Percentiles rank a stretch among this genome's conserved stretches.
phyloP scores from a whole-genome alignment of 2,113 vertebrate genomes.

The Ciconia stormi region DNA sequence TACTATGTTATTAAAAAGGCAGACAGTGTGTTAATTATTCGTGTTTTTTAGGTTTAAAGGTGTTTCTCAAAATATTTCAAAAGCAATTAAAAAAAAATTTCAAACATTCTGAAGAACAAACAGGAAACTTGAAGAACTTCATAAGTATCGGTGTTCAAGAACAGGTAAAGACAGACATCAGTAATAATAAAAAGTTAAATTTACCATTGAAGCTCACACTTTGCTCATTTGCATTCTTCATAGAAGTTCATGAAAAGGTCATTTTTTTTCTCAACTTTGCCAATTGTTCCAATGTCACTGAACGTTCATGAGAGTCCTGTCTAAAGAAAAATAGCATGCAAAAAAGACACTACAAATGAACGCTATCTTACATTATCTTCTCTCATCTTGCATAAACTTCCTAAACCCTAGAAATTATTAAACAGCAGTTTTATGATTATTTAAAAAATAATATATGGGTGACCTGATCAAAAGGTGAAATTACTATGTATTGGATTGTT shows the following conservation, averaged over 20 bases:
- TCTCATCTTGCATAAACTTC: neutral
- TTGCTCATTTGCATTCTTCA: neutral
- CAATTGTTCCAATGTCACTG: neutral
- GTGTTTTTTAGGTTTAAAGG: neutral
- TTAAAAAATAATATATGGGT: neutral
- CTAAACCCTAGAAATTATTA: neutral
- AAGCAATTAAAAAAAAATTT: neutral
- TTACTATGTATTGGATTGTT: neutral
- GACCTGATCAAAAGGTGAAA: neutral
- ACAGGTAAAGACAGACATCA: neutral
- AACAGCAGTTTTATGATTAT: neutral
- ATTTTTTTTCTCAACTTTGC: neutral
- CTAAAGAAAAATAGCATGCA: neutral
- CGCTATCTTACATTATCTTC: neutral
- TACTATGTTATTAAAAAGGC: neutral
- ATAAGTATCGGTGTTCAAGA: neutral
- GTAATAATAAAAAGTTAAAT: neutral
- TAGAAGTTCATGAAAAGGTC: neutral
- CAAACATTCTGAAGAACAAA: neutral
- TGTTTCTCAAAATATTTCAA: neutral
- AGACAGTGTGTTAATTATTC: neutral
- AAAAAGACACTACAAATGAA: neutral
- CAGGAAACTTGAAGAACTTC: neutral
- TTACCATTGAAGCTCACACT: slow-evolving; percentile 34
- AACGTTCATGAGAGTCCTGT: neutral